phyloP scores from a whole-genome alignment of 2,797 vertebrate genomes.

The Psittacula echo region DNA sequence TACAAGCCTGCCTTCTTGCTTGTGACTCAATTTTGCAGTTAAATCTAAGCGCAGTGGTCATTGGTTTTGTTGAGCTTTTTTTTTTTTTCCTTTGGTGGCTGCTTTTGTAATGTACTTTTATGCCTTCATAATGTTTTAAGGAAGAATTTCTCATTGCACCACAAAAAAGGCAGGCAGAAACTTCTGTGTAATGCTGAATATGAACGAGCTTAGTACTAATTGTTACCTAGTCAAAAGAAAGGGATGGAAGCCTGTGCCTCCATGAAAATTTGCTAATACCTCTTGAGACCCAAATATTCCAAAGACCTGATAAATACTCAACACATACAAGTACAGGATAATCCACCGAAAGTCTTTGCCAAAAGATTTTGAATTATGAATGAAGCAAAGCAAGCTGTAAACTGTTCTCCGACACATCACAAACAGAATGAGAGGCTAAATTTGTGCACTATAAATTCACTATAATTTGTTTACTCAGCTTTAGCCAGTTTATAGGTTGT shows the following conservation, averaged over 20 bases:
- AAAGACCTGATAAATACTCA: slow-evolving; percentile 15
- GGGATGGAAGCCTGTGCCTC: not conserved
- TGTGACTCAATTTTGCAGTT: not conserved
- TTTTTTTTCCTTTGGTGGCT: not conserved
- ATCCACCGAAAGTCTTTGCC: not conserved
- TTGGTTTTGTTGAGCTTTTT: not conserved
- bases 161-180: not conserved
- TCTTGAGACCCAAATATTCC: not conserved
- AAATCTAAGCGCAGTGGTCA: not conserved
- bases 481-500: slow-evolving; percentile 46
- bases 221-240: slow-evolving; percentile 1
- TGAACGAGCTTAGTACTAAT: not conserved
- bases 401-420: slow-evolving; percentile 6
- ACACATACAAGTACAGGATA: not conserved
- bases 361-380: slow-evolving; percentile 49
- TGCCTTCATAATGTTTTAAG: not conserved
- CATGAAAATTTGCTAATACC: not conserved
- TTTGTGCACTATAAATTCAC: slow-evolving; percentile 51
- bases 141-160: not conserved
- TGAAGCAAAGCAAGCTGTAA: slow-evolving; percentile 46
- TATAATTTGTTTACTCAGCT: slow-evolving; percentile 53
- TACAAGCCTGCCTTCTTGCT: not conserved
- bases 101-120: not conserved
- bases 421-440: slow-evolving; percentile 27
- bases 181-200: not conserved